These are phyloP conservation scores for Phenganax subtilis DNA, from an alignment of 92 coral and sea anemone genomes.

Conservation along the genomic window DNA sequence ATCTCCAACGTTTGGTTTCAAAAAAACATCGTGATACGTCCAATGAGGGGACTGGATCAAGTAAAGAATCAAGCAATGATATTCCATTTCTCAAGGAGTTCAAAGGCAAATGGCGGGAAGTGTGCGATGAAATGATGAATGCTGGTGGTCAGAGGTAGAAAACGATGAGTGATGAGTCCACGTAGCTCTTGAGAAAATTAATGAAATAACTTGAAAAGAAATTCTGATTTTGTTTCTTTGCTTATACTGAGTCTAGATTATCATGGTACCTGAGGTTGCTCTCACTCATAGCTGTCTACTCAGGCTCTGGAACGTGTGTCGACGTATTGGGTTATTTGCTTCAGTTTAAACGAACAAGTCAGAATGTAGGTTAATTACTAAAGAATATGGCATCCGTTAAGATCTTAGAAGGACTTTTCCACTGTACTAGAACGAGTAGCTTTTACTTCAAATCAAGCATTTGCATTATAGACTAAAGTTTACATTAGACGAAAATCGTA, in stretches of 20 bases:
- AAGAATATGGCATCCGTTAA: too few species aligned
- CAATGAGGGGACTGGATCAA: neutral
- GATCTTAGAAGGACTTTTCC: neutral
- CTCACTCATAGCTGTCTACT: constrained; percentile 59
- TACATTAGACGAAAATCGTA: too few species aligned
- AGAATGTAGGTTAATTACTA: constrained; percentile 28
- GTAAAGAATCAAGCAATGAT: constrained; percentile 26
- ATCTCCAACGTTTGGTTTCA: constrained; percentile 24
- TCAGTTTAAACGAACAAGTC: constrained; percentile 44
- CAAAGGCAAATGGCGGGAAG: constrained; percentile 16
- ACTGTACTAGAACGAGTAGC: too few species aligned
- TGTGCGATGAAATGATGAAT: constrained; percentile 21
- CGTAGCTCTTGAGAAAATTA: too few species aligned
- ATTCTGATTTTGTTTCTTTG: neutral
- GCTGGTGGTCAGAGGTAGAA: constrained; percentile 17
- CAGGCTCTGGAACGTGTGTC: constrained; percentile 58
- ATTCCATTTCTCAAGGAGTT: constrained; percentile 30
- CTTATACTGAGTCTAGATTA: constrained; percentile 29
- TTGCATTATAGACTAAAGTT: too few species aligned
- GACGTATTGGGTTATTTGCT: constrained; percentile 52
- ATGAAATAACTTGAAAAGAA: neutral
- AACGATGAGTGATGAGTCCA: too few species aligned
- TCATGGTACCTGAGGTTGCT: constrained; percentile 58
- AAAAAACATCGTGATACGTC: constrained; percentile 23
- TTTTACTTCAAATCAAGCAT: too few species aligned